Evolutionary conservation across 2,113 vertebrate genomes (phyloP).

Genomic region (Bagarius yarrelli): DNA sequence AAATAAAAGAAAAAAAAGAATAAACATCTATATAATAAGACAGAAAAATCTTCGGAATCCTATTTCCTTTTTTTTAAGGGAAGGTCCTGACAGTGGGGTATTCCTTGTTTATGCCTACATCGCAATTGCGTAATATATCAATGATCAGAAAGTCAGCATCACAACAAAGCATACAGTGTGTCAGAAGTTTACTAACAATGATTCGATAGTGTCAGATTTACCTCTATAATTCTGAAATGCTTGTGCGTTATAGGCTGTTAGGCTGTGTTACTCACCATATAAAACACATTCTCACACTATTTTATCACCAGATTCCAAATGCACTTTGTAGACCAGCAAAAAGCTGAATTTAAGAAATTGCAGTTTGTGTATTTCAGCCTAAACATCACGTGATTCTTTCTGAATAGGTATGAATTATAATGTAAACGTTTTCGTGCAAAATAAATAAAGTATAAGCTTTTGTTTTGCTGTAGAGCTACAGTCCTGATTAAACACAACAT

Average conservation of each 20-base stretch:
- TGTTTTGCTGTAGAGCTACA: not conserved
- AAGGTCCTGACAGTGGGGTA: not conserved
- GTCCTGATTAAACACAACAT: not conserved
- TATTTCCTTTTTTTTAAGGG: too few species aligned
- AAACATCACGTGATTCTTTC: not conserved
- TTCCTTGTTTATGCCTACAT: not conserved
- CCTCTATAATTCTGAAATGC: not conserved
- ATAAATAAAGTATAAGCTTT: not conserved
- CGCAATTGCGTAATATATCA: not conserved
- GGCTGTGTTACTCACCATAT: conserved; percentile 16
- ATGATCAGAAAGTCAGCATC: not conserved
- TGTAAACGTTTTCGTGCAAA: too few species aligned
- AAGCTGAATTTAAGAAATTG: conserved; percentile 1
- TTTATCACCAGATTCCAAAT: not conserved
- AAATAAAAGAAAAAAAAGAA: too few species aligned
- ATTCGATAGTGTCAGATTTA: not conserved
- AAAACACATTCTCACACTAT: conserved; percentile 1
- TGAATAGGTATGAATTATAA: not conserved
- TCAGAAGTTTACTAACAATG: not conserved
- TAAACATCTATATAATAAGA: too few species aligned
- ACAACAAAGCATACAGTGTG: not conserved
- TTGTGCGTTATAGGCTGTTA: not conserved
- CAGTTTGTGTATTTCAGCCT: conserved; percentile 13
- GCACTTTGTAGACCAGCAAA: conserved; percentile 36
- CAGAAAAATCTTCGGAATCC: too few species aligned